A percentile compares a stretch with the other conserved stretches of the same genome.
These are phyloP conservation scores for Sarcophaga subvicina DNA, from an alignment of 2,888 invertebrate genomes.

Conservation along the genomic window DNA sequence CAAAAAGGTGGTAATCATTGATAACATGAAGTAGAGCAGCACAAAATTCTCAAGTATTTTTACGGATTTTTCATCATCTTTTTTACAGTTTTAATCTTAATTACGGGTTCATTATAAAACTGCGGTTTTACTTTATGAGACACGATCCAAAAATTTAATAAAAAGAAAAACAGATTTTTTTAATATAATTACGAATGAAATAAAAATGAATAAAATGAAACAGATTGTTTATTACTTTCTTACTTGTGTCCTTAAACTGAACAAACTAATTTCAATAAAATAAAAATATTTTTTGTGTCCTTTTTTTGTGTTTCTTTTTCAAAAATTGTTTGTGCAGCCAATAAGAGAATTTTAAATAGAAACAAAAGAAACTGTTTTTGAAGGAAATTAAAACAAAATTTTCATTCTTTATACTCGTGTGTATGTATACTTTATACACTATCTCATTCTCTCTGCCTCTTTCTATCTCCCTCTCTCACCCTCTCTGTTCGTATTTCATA, in stretches of 20 bases:
- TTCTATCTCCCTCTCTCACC: no score
- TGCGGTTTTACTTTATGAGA: constrained; percentile 53
- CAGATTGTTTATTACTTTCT: constrained; percentile 51
- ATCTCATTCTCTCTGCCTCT: no score
- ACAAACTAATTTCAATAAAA: constrained; percentile 29
- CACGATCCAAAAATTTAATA: not conserved
- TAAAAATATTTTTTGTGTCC: not conserved
- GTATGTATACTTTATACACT: no score
- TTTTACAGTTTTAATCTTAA: constrained; percentile 50
- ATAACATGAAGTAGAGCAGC: constrained; percentile 53
- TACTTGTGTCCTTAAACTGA: constrained; percentile 1
- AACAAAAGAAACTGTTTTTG: not conserved
- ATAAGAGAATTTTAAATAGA: not conserved
- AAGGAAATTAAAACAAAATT: constrained; percentile 6
- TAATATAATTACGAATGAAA: constrained; percentile 25
- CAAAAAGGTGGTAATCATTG: constrained; percentile 54
- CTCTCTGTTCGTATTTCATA: no score
- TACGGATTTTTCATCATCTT: constrained; percentile 17
- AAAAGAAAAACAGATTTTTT: no score
- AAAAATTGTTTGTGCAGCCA: not conserved
- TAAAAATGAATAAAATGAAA: constrained; percentile 11
- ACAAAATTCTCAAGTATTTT: constrained; percentile 49
- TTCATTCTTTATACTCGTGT: not conserved
- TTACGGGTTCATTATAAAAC: constrained; percentile 59
- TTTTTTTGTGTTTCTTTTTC: not conserved